Evolutionary conservation across 2,797 vertebrate genomes (phyloP), one percentile per base, ranked within the genome.

Genomic region (Holocentrus rufus): DNA sequence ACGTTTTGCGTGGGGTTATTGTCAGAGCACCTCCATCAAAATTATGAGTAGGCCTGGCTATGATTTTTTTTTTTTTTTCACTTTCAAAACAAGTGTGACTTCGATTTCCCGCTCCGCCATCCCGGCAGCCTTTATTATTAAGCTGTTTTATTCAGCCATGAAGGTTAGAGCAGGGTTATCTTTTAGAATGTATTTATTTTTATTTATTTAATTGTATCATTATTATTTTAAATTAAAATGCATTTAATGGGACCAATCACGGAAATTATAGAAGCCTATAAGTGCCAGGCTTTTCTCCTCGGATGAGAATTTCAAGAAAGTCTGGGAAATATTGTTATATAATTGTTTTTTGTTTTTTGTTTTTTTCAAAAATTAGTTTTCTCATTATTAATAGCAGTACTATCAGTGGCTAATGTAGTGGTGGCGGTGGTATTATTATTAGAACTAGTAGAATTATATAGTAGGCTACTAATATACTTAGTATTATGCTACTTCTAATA

Each of bases 1-100:
- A 62, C 82, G 80, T 84, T 86, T 70, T 83, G 79, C 78, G 81
- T 84, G 82, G 86, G 73, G 75, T 91, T 87, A 81, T 90, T 87
- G 88, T 82, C 75, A 73, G 42, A 84, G 67, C 74, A 74, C 64
- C 77, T 88, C 87, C 77, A 72, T 90, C 85, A 89, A 67, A 83
- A 90, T 81, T 52, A 80, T 13, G 50, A 86, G 68, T 52, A 5
- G 7, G 42, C 42, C 42, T 8, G 15, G 22, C 60, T 47, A n/a
- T 27, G 39, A 47, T n/a, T n/a, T n/a, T n/a, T n/a, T n/a, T n/a
- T 47, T 17, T 25, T 54, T 14, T 54, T n/a, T 23, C 11, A 15
- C 27, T 27, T 25, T 23, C 22, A 2, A 52, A 10, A 39, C 0
- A 7, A 11, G 36, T 8, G 36, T 39, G 36, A 10, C 36, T 39